A percentile compares a stretch with the other conserved stretches of the same genome.
Conservation (phyloP, 2,797 vertebrate species). For the Sternotherus odoratus region DNA sequence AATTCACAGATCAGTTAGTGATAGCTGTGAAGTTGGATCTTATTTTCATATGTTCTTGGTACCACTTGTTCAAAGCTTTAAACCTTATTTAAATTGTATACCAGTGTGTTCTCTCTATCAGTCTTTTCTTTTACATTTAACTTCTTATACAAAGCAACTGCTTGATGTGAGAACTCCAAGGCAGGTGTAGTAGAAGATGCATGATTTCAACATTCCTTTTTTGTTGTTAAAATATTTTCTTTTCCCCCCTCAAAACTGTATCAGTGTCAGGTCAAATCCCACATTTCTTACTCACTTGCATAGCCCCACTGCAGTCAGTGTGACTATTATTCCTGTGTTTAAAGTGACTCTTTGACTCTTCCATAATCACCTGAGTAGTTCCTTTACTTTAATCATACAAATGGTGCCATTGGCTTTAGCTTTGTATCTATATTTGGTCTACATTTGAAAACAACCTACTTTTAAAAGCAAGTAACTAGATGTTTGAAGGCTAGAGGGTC, state of each 20-base stretch:
- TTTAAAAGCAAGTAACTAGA: background rate
- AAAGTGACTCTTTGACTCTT: background rate
- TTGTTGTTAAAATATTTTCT: background rate
- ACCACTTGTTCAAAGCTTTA: background rate
- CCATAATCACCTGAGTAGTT: background rate
- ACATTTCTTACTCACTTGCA: background rate
- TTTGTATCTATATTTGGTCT: background rate
- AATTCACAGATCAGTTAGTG: background rate
- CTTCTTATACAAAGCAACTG: background rate
- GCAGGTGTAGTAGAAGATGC: background rate
- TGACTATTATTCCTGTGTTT: background rate
- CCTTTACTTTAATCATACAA: background rate
- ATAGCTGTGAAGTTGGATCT: background rate
- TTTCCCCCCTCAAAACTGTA: background rate
- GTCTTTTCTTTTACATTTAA: constrained; percentile 31
- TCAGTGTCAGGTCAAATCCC: background rate
- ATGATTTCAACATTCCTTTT: background rate
- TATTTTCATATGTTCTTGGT: background rate
- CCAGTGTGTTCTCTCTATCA: background rate
- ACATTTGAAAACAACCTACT: background rate
- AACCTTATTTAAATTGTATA: background rate
- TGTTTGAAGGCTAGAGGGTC: background rate
- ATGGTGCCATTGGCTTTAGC: background rate
- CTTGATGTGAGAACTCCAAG: background rate
- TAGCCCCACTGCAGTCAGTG: background rate